These are phyloP conservation scores for Sebastes minor DNA, from an alignment of 2,797 vertebrate genomes.

Conservation along the genomic window DNA sequence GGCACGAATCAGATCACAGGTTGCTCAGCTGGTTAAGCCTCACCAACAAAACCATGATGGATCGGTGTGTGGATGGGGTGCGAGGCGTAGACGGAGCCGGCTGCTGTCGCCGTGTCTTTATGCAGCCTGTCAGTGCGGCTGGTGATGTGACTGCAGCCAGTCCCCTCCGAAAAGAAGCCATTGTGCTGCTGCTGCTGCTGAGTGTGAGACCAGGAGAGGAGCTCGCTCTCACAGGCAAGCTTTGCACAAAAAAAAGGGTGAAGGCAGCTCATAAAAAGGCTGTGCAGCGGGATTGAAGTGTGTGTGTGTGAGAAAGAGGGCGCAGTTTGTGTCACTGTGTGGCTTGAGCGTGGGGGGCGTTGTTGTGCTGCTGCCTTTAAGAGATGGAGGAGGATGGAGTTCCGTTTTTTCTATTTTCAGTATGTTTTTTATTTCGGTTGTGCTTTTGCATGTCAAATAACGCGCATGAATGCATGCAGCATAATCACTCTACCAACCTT, in stretches of 20 bases:
- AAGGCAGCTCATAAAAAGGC: constrained; percentile 46
- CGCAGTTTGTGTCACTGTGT: constrained; percentile 13
- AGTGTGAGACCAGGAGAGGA: constrained; percentile 49
- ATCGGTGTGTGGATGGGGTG: constrained; percentile 4
- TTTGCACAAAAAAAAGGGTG: constrained; percentile 38
- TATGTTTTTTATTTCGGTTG: not conserved
- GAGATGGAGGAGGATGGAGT: constrained; percentile 4
- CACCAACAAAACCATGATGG: constrained; percentile 37
- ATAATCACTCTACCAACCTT: constrained; percentile 37
- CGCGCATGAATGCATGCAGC: not conserved
- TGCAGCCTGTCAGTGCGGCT: constrained; percentile 32
- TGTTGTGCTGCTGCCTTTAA: constrained; percentile 16
- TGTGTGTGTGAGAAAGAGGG: constrained; percentile 15
- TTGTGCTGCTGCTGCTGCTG: constrained; percentile 60
- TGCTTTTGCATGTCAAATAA: not conserved
- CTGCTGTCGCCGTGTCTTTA: constrained; percentile 23
- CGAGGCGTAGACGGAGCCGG: constrained; percentile 3
- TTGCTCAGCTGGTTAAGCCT: constrained; percentile 9
- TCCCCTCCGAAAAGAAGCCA: constrained; percentile 39
- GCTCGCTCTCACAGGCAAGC: constrained; percentile 51
- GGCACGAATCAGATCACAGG: constrained; percentile 12
- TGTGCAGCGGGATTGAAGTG: constrained; percentile 34
- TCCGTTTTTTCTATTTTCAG: not conserved
- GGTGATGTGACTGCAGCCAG: constrained; percentile 36
- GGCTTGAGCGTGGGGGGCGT: not conserved